Conservation (phyloP, 2,797 vertebrate species). For the Philypnodon macrostomus region DNA sequence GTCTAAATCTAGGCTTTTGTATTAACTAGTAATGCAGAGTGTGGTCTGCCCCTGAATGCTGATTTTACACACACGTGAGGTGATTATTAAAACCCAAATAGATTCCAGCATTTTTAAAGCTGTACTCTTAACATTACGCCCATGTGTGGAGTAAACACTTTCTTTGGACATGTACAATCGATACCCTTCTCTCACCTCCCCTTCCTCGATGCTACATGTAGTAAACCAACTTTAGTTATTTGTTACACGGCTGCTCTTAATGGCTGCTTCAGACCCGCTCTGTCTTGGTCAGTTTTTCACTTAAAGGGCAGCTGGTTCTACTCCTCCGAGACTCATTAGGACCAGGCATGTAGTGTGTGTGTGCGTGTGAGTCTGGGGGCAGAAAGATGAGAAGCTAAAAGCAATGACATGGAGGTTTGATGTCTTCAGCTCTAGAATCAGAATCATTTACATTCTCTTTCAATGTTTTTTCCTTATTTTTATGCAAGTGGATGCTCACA, state of each 20-base stretch:
- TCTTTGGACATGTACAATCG: slow-evolving; percentile 20
- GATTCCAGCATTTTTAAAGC: too few relatives aligned
- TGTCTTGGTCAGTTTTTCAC: slow-evolving; percentile 61
- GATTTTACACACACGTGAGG: too few relatives aligned
- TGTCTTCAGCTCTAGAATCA: slow-evolving; percentile 50
- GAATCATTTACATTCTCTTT: slow-evolving; percentile 29
- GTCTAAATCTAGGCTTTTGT: too few relatives aligned
- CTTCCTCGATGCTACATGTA: slow-evolving; percentile 20
- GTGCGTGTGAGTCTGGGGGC: slow-evolving; percentile 40
- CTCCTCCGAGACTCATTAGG: slow-evolving; percentile 73
- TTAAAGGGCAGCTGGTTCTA: slow-evolving; percentile 58
- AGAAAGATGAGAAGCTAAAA: slow-evolving; percentile 50
- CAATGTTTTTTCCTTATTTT: slow-evolving; percentile 11
- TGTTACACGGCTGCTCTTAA: slow-evolving; percentile 61
- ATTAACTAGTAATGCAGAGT: too few relatives aligned
- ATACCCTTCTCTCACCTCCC: slow-evolving; percentile 5
- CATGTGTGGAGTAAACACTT: slow-evolving; percentile 6
- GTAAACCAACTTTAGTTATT: slow-evolving; percentile 39
- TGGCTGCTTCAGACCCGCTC: slow-evolving; percentile 47
- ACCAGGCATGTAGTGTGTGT: slow-evolving; percentile 33
- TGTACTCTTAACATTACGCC: neutral
- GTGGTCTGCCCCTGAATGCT: too few relatives aligned
- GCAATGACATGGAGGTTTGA: slow-evolving; percentile 45
- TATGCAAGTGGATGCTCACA: too few relatives aligned
- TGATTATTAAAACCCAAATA: too few relatives aligned